A percentile compares a stretch with the other conserved stretches of the same genome.
These are phyloP conservation scores for Dasypus novemcinctus DNA, from an alignment of 2,113 vertebrate genomes.

Conservation along the genomic window DNA sequence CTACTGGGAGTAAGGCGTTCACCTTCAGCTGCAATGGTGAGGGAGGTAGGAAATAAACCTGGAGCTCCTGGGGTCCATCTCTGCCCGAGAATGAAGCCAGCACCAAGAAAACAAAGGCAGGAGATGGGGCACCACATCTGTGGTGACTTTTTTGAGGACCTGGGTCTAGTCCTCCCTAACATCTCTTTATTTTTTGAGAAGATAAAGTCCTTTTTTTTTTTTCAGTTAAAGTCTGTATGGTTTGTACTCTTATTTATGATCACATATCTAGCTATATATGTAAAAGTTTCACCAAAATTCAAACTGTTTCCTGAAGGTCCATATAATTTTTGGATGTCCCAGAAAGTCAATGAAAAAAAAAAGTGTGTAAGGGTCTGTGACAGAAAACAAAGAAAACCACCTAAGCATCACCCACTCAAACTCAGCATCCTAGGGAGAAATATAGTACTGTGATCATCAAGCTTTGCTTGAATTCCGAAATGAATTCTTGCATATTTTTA, in stretches of 20 bases:
- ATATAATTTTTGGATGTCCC: background rate
- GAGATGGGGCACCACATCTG: no score
- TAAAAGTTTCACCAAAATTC: background rate
- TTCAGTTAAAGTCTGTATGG: background rate
- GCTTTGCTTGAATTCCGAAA: background rate
- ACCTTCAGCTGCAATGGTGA: background rate
- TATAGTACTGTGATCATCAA: background rate
- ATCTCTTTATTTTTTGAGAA: background rate
- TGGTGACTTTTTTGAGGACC: background rate
- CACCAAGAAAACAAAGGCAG: background rate
- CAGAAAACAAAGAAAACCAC: conserved; percentile 1
- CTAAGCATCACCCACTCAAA: background rate
- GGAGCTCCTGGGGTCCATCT: background rate
- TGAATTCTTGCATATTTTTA: conserved; percentile 14
- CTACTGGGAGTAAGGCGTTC: background rate
- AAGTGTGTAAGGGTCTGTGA: background rate
- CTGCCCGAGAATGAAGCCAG: background rate
- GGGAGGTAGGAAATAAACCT: accelerated
- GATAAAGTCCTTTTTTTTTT: background rate
- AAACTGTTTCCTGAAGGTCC: background rate
- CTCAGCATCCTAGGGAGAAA: background rate
- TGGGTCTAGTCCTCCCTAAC: background rate
- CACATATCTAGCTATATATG: background rate
- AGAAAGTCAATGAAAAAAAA: background rate
- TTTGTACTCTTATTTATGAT: background rate